Evolutionary conservation across 2,797 vertebrate genomes (phyloP).

Genomic region (Neopelma chrysocephalum): DNA sequence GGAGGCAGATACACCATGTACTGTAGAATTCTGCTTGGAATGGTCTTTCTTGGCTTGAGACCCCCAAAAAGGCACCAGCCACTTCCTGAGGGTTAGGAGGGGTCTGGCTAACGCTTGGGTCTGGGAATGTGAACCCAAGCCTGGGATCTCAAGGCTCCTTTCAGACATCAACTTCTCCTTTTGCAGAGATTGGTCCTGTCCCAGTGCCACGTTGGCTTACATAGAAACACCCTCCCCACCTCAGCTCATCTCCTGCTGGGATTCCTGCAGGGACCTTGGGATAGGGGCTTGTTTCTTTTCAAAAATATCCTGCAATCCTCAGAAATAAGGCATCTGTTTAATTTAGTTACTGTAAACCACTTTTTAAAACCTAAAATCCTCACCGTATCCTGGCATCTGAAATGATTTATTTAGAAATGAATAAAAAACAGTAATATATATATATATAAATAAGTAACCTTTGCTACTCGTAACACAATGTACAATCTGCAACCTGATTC

Average conservation of each 20-base stretch:
- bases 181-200: neutral
- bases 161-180: neutral
- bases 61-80: neutral
- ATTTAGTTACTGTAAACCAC: slow-evolving; percentile 28
- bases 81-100: neutral
- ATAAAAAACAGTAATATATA: slow-evolving; percentile 30
- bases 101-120: neutral
- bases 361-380: neutral
- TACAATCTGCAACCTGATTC: neutral
- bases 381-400: neutral
- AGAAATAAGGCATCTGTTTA: slow-evolving; percentile 54
- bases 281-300: neutral
- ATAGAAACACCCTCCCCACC: neutral
- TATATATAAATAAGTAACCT: neutral
- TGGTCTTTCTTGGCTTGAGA: neutral
- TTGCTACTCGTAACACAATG: neutral
- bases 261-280: neutral
- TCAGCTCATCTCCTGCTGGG: neutral
- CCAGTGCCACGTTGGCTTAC: neutral
- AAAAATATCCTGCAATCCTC: neutral
- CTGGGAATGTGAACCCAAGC: neutral
- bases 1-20: neutral
- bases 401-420: slow-evolving; percentile 7
- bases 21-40: neutral
- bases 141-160: neutral